A percentile compares a stretch with the other conserved stretches of the same genome.
Evolutionary conservation across 53 echinoderm and acorn worm genomes (phyloP).

Genomic region (Holothuria leucospilota): DNA sequence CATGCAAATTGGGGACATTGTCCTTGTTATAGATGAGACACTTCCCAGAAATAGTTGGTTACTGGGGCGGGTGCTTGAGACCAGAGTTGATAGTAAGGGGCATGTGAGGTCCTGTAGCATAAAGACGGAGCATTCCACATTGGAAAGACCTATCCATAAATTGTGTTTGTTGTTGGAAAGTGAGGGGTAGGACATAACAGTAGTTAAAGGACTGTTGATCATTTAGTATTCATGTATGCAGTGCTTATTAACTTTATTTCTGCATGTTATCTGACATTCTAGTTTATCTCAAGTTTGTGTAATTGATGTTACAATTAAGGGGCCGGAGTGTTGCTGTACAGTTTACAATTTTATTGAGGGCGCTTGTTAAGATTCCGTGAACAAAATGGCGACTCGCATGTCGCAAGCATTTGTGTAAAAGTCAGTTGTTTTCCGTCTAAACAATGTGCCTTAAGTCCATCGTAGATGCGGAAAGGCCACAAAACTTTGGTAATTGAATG

Average conservation of each 20-base stretch:
- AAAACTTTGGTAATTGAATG: no score
- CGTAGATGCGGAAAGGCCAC: no score
- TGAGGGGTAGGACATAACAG: not conserved
- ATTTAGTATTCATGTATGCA: not conserved
- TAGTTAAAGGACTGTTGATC: not conserved
- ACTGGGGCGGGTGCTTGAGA: conserved; percentile 57
- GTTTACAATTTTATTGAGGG: no score
- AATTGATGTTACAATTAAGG: no score
- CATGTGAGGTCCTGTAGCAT: no score
- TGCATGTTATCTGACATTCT: not conserved
- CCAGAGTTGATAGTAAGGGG: conserved; percentile 52
- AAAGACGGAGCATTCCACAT: conserved; percentile 56
- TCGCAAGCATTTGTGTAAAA: no score
- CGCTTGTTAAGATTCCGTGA: no score
- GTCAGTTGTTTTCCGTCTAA: no score
- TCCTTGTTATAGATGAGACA: no score
- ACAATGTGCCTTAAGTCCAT: no score
- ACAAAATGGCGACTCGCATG: no score
- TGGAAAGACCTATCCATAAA: conserved; percentile 69
- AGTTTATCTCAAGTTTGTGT: not conserved
- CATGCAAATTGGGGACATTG: conserved; percentile 53
- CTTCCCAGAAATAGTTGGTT: conserved; percentile 55
- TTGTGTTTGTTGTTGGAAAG: conserved; percentile 55
- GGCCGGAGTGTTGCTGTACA: not conserved
- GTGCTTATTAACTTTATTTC: not conserved